Percentiles rank a stretch among this genome's conserved stretches.
phyloP scores from a whole-genome alignment of 2,888 invertebrate genomes.

The Conomelus anceps region DNA sequence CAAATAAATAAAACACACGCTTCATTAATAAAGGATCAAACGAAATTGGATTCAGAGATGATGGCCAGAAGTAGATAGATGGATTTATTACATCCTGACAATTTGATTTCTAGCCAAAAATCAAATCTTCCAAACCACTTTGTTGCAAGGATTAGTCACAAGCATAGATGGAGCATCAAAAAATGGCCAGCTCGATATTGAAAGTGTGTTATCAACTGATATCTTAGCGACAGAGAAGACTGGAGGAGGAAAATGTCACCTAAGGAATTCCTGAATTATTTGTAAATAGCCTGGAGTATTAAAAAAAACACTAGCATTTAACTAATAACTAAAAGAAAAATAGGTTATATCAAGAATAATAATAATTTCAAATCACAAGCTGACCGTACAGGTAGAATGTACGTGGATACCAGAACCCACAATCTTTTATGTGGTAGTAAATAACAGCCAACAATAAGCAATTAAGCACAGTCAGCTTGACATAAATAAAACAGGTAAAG shows the following conservation, averaged over 20 bases:
- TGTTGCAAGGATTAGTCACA: not conserved
- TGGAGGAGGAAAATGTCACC: not conserved
- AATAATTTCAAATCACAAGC: not conserved
- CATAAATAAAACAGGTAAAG: not conserved
- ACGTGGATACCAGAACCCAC: not conserved
- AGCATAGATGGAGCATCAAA: not conserved
- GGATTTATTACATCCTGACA: not conserved
- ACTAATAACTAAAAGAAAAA: too few species aligned
- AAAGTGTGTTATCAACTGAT: not conserved
- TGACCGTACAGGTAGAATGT: not conserved
- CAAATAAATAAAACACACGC: not conserved
- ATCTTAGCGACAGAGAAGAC: not conserved
- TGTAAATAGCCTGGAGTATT: not conserved
- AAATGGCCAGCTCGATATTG: not conserved
- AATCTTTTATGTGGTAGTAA: too few species aligned
- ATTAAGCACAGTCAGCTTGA: not conserved
- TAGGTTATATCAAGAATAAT: not conserved
- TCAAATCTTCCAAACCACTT: not conserved
- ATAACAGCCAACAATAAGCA: not conserved
- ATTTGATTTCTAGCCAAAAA: not conserved
- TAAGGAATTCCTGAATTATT: not conserved
- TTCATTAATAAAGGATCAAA: not conserved
- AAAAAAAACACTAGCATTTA: not conserved
- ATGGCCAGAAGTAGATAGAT: not conserved
- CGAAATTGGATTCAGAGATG: not conserved